Base-by-base conservation (phyloP, 2,113 vertebrate species). In the Chaetorhynchus papuensis region DNA sequence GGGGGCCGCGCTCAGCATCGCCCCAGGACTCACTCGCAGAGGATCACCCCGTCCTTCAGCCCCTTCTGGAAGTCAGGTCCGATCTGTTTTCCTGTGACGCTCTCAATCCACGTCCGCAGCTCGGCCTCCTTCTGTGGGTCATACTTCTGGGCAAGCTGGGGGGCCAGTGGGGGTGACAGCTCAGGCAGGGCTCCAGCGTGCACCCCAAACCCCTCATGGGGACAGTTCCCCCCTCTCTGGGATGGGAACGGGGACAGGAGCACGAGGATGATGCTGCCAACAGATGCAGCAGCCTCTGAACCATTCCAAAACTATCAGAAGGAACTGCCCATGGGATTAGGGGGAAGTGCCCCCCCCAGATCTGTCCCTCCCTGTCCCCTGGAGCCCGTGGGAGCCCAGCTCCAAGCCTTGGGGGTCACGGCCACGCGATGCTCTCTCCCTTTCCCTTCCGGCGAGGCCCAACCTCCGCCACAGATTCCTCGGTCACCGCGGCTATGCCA, bases 1-100 rank as follows among this genome's bases (percentile, higher is more conserved):
- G 0, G 60, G 60, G 44, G 18, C 50, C 4, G 3, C 13, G 63
- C 42, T 24, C 26, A 11, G 74, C 42, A 24, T 5, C 0, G 0
- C 57, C 57, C 10, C 1, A 0, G 87, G 74, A 98, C 99, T 99
- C 97, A 99, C 99, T 98, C 97, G 99, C 99, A 99, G 44, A 99
- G 97, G 77, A 99, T 98, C 53, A 99, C 94, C 2, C 99, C 99
- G 0, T 98, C 98, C 97, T 99, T 99, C 91, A 99, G 97, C 31
- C 99, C 99, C 93, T 98, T 99, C 98, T 99, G 99, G 97, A 99
- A 99, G 94, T 99, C 99, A 0, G 98, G 96, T 26, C 98, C 99
- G 0, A 99, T 98, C 47, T 97, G 20, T 21, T 93, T 89, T 30
- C 98, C 99, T 0, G 99, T 99, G 76, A 98, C 92, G 1, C 98